Evolutionary conservation across 2,888 invertebrate genomes (phyloP).

Genomic region (Palloptera scutellata): DNA sequence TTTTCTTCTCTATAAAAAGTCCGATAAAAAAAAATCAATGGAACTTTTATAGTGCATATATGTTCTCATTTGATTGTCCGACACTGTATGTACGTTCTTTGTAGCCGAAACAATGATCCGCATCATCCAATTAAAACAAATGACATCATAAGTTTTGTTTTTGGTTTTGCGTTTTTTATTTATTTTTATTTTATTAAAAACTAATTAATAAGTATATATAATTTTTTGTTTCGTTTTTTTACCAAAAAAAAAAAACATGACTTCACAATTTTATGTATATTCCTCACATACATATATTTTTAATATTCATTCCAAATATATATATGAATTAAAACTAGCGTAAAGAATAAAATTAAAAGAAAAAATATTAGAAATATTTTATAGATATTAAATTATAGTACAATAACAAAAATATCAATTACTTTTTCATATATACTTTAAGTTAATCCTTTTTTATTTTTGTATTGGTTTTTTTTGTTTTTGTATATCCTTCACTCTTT

Average conservation of each 20-base stretch:
- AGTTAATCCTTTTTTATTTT: neutral
- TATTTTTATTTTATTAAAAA: conserved; percentile 28
- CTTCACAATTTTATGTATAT: conserved; percentile 3
- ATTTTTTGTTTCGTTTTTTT: conserved; percentile 2
- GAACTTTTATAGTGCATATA: too few relatives aligned
- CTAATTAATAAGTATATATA: conserved; percentile 25
- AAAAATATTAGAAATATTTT: too few relatives aligned
- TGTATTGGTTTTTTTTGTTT: neutral
- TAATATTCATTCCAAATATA: neutral
- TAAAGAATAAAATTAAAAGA: neutral
- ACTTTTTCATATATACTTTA: too few relatives aligned
- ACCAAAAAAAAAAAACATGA: conserved; percentile 25
- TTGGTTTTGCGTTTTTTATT: conserved; percentile 26
- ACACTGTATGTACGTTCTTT: too few relatives aligned
- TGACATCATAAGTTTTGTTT: conserved; percentile 15
- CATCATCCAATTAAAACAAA: neutral
- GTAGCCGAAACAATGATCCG: too few relatives aligned
- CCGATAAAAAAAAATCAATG: too few relatives aligned
- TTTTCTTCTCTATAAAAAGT: too few relatives aligned
- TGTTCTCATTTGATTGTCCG: too few relatives aligned
- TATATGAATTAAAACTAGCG: neutral
- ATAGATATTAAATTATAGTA: too few relatives aligned
- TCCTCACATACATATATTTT: conserved; percentile 3
- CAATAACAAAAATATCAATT: neutral
- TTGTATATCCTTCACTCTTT: neutral